Conservation (phyloP, 2,113 vertebrate species). For the Trinectes maculatus region DNA sequence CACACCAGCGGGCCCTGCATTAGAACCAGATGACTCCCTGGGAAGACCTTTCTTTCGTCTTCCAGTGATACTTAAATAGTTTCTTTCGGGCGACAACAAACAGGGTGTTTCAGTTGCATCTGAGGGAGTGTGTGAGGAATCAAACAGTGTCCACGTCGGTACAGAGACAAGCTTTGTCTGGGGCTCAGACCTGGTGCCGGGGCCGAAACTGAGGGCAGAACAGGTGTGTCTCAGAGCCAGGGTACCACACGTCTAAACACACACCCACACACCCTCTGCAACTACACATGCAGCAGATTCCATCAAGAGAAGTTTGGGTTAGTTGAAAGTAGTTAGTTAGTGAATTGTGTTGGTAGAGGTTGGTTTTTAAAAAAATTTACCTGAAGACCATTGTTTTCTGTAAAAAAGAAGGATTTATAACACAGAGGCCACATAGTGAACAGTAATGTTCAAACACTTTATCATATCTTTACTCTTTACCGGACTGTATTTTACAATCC, state of each 20-base stretch:
- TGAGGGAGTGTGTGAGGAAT: conserved; percentile 28
- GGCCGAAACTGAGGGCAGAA: conserved; percentile 33
- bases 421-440: background rate
- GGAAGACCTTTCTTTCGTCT: conserved; percentile 66
- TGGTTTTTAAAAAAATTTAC: conserved; percentile 9
- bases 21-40: conserved; percentile 81
- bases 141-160: conserved; percentile 39
- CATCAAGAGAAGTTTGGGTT: conserved; percentile 14
- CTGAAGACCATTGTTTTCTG: conserved; percentile 20
- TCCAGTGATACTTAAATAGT: conserved; percentile 41
- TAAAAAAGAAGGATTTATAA: conserved; percentile 6
- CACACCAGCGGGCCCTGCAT: conserved; percentile 80
- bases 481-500: background rate
- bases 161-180: conserved; percentile 63
- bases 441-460: background rate
- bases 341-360: conserved; percentile 38
- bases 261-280: conserved; percentile 30
- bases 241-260: conserved; percentile 27
- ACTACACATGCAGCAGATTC: conserved; percentile 24
- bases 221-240: conserved; percentile 65
- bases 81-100: conserved; percentile 48
- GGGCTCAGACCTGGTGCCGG: conserved; percentile 35
- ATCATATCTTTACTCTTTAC: conserved; percentile 9
- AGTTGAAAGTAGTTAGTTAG: conserved; percentile 2
- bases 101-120: conserved; percentile 62